These are phyloP conservation scores for Brachymystax lenok DNA, from an alignment of 2,797 vertebrate genomes.

Conservation along the genomic window DNA sequence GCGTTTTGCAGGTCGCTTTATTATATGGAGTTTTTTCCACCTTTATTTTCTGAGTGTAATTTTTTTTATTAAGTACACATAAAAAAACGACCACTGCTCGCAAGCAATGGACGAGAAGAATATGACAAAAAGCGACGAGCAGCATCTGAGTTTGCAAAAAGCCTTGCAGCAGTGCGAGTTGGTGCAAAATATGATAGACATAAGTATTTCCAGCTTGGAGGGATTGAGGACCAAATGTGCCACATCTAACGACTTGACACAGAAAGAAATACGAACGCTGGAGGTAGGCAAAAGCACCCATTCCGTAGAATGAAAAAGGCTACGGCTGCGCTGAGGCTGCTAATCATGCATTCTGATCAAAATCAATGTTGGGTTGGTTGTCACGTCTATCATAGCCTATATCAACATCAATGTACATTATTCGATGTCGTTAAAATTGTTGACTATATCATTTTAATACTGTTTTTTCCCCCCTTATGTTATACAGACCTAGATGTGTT, in stretches of 20 bases:
- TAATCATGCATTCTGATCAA: constrained; percentile 46
- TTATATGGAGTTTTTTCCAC: constrained; percentile 52
- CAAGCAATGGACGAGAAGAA: constrained; percentile 94
- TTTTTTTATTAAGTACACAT: constrained; percentile 43
- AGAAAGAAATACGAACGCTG: constrained; percentile 95
- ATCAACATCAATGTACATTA: constrained; percentile 50
- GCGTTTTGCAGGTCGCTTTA: constrained; percentile 63
- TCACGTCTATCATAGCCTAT: constrained; percentile 35
- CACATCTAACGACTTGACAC: constrained; percentile 98
- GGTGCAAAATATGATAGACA: constrained; percentile 98
- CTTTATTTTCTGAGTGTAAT: constrained; percentile 54
- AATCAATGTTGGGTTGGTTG: constrained; percentile 37
- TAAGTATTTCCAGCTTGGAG: constrained; percentile 98
- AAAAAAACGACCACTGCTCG: constrained; percentile 57
- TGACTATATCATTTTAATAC: constrained; percentile 25
- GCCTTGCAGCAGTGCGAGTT: constrained; percentile 98
- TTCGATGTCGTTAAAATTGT: neutral
- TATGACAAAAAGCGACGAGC: constrained; percentile 91
- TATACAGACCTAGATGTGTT: constrained; percentile 45
- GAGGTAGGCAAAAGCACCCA: constrained; percentile 81
- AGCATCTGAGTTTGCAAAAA: constrained; percentile 94
- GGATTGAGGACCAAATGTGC: constrained; percentile 98
- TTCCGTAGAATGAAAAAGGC: constrained; percentile 24
- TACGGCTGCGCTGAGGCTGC: neutral
- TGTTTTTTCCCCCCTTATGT: constrained; percentile 17